Conservation (phyloP, 2,797 vertebrate genomes). For the Anabas testudineus region DNA sequence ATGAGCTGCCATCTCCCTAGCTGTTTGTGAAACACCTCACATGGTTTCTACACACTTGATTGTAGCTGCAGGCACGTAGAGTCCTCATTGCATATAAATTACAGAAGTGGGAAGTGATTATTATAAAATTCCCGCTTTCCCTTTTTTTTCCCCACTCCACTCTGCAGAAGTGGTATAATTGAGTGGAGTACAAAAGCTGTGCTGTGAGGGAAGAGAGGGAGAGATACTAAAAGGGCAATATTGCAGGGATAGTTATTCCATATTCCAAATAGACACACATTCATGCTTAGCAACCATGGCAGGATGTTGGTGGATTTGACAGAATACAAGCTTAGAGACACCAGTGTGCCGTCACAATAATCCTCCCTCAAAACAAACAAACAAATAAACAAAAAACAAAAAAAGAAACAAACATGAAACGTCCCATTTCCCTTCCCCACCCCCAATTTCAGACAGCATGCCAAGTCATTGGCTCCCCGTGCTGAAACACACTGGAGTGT, state of each 20-base stretch:
- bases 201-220: conserved; percentile 59
- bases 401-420: conserved; percentile 46
- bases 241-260: conserved; percentile 43
- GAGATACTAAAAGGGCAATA: conserved; percentile 66
- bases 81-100: conserved; percentile 86
- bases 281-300: conserved; percentile 36
- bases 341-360: conserved; percentile 47
- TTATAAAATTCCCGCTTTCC: conserved; percentile 82
- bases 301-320: conserved; percentile 53
- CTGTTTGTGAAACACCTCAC: conserved; percentile 76
- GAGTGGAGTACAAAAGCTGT: conserved; percentile 84
- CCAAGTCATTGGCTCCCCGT: conserved; percentile 69
- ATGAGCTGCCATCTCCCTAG: conserved; percentile 75
- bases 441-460: conserved; percentile 49
- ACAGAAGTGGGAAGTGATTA: conserved; percentile 83
- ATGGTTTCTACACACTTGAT: conserved; percentile 65
- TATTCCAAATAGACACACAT: conserved; percentile 38
- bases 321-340: conserved; percentile 53
- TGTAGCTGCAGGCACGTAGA: conserved; percentile 75
- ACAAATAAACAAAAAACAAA: conserved; percentile 22
- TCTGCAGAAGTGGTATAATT: conserved; percentile 86
- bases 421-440: conserved; percentile 59
- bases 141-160: conserved; percentile 69
- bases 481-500: conserved; percentile 72
- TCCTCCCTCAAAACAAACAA: conserved; percentile 23